phyloP scores from a whole-genome alignment of 2,888 invertebrate species.

The Rotaria sp. region DNA sequence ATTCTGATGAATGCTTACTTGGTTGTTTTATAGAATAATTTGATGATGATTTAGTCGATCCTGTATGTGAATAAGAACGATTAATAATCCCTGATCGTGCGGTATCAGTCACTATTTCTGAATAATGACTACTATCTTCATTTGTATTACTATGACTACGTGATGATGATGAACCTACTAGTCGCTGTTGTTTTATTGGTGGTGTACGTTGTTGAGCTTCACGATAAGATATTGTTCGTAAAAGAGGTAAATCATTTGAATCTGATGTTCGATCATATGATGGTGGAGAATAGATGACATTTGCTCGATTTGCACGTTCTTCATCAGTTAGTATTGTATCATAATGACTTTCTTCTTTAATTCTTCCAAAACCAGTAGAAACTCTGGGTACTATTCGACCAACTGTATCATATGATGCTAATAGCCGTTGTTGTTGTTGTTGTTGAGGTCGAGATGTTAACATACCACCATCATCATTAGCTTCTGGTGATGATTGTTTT shows the following conservation, averaged over 20 bases:
- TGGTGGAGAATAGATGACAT: neutral
- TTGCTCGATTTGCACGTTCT: neutral
- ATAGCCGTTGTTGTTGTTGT: neutral
- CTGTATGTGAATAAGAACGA: neutral
- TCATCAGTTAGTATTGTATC: neutral
- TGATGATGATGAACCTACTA: neutral
- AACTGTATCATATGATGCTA: neutral
- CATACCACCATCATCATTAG: neutral
- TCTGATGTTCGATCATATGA: neutral
- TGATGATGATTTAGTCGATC: neutral
- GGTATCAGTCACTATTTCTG: neutral
- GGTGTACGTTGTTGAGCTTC: neutral
- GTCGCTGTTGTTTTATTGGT: neutral
- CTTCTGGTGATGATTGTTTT: neutral
- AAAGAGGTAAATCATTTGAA: neutral
- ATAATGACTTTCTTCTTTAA: neutral
- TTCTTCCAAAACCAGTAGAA: neutral
- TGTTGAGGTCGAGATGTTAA: neutral
- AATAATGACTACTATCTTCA: conserved; percentile 7
- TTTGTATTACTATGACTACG: neutral
- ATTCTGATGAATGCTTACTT: neutral
- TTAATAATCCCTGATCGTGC: neutral
- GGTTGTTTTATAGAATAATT: neutral
- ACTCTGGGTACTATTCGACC: neutral
- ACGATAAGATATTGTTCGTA: neutral